phyloP scores from a whole-genome alignment of 2,888 invertebrate genomes.

The Halictus quadricinctus region DNA sequence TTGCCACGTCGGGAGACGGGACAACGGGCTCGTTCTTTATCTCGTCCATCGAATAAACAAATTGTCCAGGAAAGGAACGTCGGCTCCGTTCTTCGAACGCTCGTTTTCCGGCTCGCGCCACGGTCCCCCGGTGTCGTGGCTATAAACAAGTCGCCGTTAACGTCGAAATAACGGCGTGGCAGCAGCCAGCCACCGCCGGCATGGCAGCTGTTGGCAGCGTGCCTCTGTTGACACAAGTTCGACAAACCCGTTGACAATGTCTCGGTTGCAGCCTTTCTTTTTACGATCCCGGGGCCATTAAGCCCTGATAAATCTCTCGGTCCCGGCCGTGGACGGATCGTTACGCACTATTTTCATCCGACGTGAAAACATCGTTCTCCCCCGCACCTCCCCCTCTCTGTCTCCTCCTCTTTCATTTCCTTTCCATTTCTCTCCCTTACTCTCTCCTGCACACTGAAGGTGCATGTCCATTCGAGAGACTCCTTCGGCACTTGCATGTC shows the following conservation, averaged over 20 bases:
- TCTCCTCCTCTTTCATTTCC: not conserved
- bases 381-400: not conserved
- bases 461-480: not conserved
- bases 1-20: slow-evolving; percentile 1
- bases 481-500: not conserved
- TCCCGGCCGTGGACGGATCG: slow-evolving; percentile 29
- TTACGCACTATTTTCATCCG: slow-evolving; percentile 65
- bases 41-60: slow-evolving; percentile 60
- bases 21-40: slow-evolving; percentile 48
- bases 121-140: slow-evolving; percentile 62
- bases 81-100: slow-evolving; percentile 60
- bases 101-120: slow-evolving; percentile 46
- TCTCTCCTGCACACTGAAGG: not conserved
- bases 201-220: slow-evolving; percentile 79
- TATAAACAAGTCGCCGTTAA: slow-evolving; percentile 80
- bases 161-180: slow-evolving; percentile 76
- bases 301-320: slow-evolving; percentile 77
- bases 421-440: not conserved
- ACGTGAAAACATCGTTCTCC: slow-evolving; percentile 69
- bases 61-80: slow-evolving; percentile 60
- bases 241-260: slow-evolving; percentile 82
- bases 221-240: slow-evolving; percentile 80
- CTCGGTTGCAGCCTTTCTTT: slow-evolving; percentile 68
- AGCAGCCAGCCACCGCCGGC: slow-evolving; percentile 67
- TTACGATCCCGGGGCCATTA: slow-evolving; percentile 79